Conservation (phyloP, 2,113 vertebrate species). For the Myotis yumanensis region DNA sequence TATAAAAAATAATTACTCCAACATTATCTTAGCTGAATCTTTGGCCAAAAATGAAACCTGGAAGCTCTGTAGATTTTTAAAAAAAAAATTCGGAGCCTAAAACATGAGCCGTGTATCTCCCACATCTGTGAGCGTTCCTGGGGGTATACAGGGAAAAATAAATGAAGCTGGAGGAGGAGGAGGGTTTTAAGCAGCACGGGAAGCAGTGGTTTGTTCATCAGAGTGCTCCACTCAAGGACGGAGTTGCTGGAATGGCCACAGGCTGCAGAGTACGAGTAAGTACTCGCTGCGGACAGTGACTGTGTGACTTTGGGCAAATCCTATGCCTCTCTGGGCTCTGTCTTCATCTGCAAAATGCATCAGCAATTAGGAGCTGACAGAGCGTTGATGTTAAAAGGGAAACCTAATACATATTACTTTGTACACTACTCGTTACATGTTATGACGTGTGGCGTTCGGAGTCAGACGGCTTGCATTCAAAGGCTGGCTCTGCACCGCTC, state of each 20-base stretch:
- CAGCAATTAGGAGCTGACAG: neutral
- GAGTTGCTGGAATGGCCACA: neutral
- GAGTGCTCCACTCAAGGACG: neutral
- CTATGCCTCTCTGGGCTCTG: neutral
- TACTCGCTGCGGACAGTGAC: neutral
- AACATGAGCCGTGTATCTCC: neutral
- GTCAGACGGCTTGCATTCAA: neutral
- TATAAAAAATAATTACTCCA: neutral
- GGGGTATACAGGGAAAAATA: neutral
- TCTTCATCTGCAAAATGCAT: neutral
- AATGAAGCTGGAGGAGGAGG: neutral
- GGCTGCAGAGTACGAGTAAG: neutral
- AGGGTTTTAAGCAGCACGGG: neutral
- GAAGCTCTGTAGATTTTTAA: neutral
- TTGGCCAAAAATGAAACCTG: neutral
- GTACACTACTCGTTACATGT: accelerated
- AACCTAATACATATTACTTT: neutral
- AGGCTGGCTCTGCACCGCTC: neutral
- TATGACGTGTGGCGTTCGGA: accelerated
- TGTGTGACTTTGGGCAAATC: neutral
- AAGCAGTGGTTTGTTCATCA: neutral
- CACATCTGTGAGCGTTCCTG: neutral
- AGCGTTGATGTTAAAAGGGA: neutral
- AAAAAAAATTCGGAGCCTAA: neutral
- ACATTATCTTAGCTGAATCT: neutral